Base-by-base conservation (phyloP, 2,888 invertebrate genomes). In the Cataglyphis cursor region DNA sequence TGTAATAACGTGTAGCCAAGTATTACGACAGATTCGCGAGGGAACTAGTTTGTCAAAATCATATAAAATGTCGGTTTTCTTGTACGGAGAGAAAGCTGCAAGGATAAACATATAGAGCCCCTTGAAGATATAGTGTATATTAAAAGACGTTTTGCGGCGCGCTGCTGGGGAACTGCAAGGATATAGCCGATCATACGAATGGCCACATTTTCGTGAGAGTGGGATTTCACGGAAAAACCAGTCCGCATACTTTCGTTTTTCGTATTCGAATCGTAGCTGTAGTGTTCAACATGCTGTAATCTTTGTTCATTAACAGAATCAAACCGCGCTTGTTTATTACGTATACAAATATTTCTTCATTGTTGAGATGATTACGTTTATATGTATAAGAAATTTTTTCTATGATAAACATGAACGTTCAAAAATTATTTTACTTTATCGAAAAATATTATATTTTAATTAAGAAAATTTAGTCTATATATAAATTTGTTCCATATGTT, bases 41-140 rank as follows among this genome's bases (percentile, higher is more conserved):
- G 70, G 54, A 38, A 81, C 72, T n/a, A 62, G 78, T 72, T 83
- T 66, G 76, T 86, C 78, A 59, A 59, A 44, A 24, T n/a, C n/a
- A n/a, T 59, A 70, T 59, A 70, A 78, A 44, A 44, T 44, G 18
- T 72, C 12, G 59, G 66, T 83, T 87, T 85, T 38, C 41, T 73
- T 59, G 28, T 6, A 80, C 10, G 41, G 57, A 41, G 73, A n/a
- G 65, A 59, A 65, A 57, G 73, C 72, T 81, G 70, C 12, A 85
- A 91, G 85, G 86, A 87, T 93, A 92, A 93, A 92, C 92, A 91
- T 90, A 70, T 73, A 90, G 48, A 51, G 89, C 90, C 92, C 91
- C 84, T 91, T 91, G 93, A 91, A 95, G 94, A 94, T 95, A 94
- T 95, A 95, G 93, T 94, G 95, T 95, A 94, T 95, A 95, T 95